A percentile compares a stretch with the other conserved stretches of the same genome.
These are phyloP conservation scores for Axinella damicornis DNA, from an alignment of 37 sponge, comb jelly and placozoan species.

Conservation along the genomic window DNA sequence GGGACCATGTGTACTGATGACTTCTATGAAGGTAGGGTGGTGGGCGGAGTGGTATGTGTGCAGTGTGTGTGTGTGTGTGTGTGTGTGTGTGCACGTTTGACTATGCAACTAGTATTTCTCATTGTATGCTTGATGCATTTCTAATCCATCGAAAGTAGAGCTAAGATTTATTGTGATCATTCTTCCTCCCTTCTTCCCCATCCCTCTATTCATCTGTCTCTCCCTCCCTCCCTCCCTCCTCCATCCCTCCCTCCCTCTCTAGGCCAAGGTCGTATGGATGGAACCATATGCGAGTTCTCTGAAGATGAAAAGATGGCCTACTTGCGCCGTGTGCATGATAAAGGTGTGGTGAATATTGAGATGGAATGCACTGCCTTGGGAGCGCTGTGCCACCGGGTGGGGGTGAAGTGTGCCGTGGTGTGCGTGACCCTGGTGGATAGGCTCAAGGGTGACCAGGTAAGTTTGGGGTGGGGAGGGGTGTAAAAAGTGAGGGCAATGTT, in stretches of 20 bases:
- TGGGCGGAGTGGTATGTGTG: not conserved
- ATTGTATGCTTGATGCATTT: no score
- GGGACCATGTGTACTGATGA: conserved; percentile 96
- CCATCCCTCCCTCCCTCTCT: not conserved
- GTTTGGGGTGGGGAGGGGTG: no score
- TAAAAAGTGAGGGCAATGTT: no score
- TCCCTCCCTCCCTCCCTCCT: not conserved
- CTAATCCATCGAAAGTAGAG: no score
- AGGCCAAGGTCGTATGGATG: conserved; percentile 96
- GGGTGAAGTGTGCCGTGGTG: conserved; percentile 78
- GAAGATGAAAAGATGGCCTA: conserved; percentile 81
- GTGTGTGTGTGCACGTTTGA: no score
- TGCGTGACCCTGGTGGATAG: conserved; percentile 96
- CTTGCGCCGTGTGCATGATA: conserved; percentile 54
- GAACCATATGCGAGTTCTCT: conserved; percentile 88
- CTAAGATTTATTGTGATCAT: no score
- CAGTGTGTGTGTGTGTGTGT: no score
- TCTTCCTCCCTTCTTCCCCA: no score
- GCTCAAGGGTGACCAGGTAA: conserved; percentile 94
- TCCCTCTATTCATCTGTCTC: no score
- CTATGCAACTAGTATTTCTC: no score
- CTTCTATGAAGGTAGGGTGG: conserved; percentile 94
- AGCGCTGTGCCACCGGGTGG: conserved; percentile 72
- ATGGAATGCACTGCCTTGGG: conserved; percentile 93
- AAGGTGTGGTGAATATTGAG: conserved; percentile 92